Evolutionary conservation across 2,113 vertebrate genomes (phyloP), one percentile per base, ranked within the genome.

Genomic region (Eublepharis macularius): DNA sequence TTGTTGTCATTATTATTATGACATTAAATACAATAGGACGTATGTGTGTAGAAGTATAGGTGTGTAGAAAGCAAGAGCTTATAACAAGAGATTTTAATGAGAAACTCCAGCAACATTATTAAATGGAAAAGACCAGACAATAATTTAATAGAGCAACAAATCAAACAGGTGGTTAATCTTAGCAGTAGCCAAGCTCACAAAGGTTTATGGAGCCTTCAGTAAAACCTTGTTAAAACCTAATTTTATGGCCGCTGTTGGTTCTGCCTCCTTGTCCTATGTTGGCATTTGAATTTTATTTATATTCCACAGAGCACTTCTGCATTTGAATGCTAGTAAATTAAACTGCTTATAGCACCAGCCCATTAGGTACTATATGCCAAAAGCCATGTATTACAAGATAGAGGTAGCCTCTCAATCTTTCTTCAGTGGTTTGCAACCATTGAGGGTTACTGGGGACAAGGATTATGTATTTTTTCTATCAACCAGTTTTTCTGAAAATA

Each of bases 401-500:
- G 51, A 4, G 16, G 9, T 10, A 60, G 51, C 49, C 73, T 77
- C 45, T 88, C 0, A 65, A 8, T 91, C 39, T 57, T 90, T 26
- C 83, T 82, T 57, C 51, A 12, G 41, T 76, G 84, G 87, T 86
- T 21, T 90, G 82, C 87, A 82, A 51, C 80, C 85, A 79, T 89
- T 90, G 66, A 14, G 73, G 93, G 29, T 92, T 91, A 89, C 81
- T 90, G 80, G 92, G 93, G 92, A 81, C 93, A 82, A 74, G 90
- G 94, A 94, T 95, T 94, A 94, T 90, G 43, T 78, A 60, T 87
- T 88, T 12, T 65, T 83, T 90, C 76, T 86, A 69, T 84, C 94
- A 94, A 94, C 94, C 83, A 80, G 91, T 91, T 95, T 95, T 94
- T 74, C 94, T 87, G 90, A 86, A 92, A 91, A 93, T 87, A 90